Base-by-base conservation (phyloP, 2,113 vertebrate genomes). In the Pseudorasbora parva region DNA sequence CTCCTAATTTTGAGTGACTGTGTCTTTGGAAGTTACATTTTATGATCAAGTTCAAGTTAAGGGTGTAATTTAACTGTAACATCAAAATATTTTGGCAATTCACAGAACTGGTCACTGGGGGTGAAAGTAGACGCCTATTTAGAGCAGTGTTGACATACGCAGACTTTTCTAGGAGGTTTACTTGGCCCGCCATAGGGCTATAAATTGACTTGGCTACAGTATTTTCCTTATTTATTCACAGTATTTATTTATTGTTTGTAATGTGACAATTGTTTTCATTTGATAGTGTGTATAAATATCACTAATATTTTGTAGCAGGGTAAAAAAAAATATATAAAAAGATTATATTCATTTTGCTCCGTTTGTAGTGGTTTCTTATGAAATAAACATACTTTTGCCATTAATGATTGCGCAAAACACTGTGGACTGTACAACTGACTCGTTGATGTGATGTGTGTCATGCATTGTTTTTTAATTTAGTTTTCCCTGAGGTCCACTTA, bases 331-430 rank as follows among this genome's bases (percentile, higher is more conserved):
- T n/a, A n/a, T 78, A 71, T 88, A 43, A 51, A 49, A 72, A 30
- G 1, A 68, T 82, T 51, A 74, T 45, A 62, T 60, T 81, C 85
- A 88, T 89, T 88, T 82, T 87, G 90, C 90, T 91, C 89, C 85
- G 87, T 84, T 90, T 94, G 92, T 94, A 93, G 94, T 92, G 94
- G 88, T 93, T 94, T 94, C 89, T 91, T 89, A 91, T 91, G 87
- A 92, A 93, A 93, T 93, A 93, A 94, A 93, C 73, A 87, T 88
- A 90, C 88, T 93, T 88, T 93, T 89, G 88, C 85, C 89, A 90
- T 76, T 82, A 8, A 71, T 69, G 72, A 23, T 62, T 84, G 21
- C 1, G 1, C 8, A 43, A 23, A 21, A 3, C 30, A 68, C 21
- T 37, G 64, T 37, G 37, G 2, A 71, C 21, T 71, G 68, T 71